Percentiles rank a stretch among this genome's conserved stretches.
phyloP scores from a whole-genome alignment of 2,888 invertebrate species.

The Meghimatium bilineatum region DNA sequence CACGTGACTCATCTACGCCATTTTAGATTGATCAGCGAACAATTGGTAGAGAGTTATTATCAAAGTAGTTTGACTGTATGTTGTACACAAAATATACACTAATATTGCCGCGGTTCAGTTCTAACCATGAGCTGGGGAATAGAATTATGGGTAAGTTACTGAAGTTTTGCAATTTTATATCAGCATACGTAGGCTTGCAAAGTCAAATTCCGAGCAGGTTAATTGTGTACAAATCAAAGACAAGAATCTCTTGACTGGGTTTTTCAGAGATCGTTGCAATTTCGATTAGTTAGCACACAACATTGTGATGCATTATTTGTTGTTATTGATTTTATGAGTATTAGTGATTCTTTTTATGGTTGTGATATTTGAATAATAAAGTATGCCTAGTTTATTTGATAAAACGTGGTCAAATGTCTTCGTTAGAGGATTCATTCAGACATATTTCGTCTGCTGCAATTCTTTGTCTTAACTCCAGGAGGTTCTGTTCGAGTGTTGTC shows the following conservation, averaged over 20 bases:
- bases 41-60: constrained; percentile 36
- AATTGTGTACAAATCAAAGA: background rate
- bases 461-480: too few species aligned
- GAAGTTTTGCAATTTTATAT: background rate
- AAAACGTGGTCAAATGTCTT: too few species aligned
- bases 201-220: background rate
- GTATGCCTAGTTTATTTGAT: too few species aligned
- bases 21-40: constrained; percentile 52
- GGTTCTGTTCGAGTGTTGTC: too few species aligned
- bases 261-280: background rate
- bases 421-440: too few species aligned
- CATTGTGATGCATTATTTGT: background rate
- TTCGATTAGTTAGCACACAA: background rate
- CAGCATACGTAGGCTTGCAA: background rate
- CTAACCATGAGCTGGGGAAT: constrained; percentile 71
- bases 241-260: background rate
- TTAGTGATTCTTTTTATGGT: too few species aligned
- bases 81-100: constrained; percentile 19
- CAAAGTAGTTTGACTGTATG: constrained; percentile 28
- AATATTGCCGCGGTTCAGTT: constrained; percentile 42
- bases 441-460: too few species aligned
- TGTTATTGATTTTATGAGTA: background rate
- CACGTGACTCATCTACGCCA: constrained; percentile 55
- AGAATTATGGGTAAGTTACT: constrained; percentile 68
- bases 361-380: too few species aligned